A percentile compares a stretch with the other conserved stretches of the same genome.
These are phyloP conservation scores for Trinectes maculatus DNA, from an alignment of 2,113 vertebrate genomes.

Conservation along the genomic window DNA sequence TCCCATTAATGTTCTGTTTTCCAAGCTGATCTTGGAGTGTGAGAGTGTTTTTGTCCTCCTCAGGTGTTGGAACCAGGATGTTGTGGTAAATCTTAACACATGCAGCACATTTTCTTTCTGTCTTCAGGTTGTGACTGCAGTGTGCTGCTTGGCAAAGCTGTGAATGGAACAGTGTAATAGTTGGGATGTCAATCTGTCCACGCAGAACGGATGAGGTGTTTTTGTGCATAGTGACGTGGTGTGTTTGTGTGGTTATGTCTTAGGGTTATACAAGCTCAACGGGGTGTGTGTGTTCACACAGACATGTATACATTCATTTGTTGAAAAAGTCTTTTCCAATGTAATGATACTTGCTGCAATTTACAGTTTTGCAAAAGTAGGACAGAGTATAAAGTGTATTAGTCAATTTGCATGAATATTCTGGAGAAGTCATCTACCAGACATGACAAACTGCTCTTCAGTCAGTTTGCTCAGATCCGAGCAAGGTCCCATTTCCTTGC, in stretches of 20 bases:
- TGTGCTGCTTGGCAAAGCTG: slow-evolving; percentile 62
- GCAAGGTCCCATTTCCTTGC: neutral
- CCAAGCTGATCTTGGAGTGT: slow-evolving; percentile 8
- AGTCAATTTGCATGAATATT: slow-evolving; percentile 3
- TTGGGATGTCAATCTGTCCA: slow-evolving; percentile 42
- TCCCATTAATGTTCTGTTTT: slow-evolving; percentile 26
- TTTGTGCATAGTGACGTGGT: slow-evolving; percentile 61
- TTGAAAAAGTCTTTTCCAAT: slow-evolving; percentile 7
- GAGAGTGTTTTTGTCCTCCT: slow-evolving; percentile 33
- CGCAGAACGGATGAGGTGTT: slow-evolving; percentile 35
- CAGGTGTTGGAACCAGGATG: slow-evolving; percentile 49
- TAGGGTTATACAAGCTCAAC: slow-evolving; percentile 41
- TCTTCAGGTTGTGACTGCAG: slow-evolving; percentile 32
- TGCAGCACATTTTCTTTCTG: slow-evolving; percentile 29
- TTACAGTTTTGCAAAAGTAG: slow-evolving; percentile 8
- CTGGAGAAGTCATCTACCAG: neutral
- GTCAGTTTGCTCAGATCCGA: neutral
- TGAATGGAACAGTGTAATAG: slow-evolving; percentile 68
- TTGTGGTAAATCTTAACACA: slow-evolving; percentile 37
- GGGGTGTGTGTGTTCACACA: neutral
- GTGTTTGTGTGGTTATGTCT: slow-evolving; percentile 58
- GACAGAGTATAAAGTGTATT: neutral
- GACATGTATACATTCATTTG: neutral
- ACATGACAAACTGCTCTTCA: neutral
- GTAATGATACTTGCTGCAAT: neutral